Evolutionary conservation across 1,140 invertebrate species (phyloP), one percentile per base, ranked within the genome.

Genomic region (Temnothorax nylanderi): DNA sequence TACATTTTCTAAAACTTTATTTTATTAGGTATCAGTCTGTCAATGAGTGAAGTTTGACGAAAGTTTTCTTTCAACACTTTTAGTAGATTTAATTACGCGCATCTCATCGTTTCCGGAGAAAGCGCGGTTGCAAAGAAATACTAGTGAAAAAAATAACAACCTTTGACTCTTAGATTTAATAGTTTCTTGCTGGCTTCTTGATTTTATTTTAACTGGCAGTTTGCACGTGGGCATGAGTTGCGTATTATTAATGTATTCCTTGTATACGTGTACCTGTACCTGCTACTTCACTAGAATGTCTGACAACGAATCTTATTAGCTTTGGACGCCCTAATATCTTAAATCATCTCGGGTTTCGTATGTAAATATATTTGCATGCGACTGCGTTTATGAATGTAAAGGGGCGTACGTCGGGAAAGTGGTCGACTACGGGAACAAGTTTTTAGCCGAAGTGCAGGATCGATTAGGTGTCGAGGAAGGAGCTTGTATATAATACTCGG

Each of bases 171-270:
- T 37, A 64, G 47, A 21, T 69, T 80, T 69, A 80, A 80, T 69
- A 69, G 32, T 69, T 54, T 65, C 62, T 65, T n/a, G 49, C 21
- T 18, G 34, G 34, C 77, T 80, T 34, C 77, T 80, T 69, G 47
- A 80, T 80, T 54, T 80, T 41, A 80, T 51, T 37, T 7, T 47
- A 65, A 21, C 62, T 47, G 47, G 62, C 77, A 80, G 62, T 21
- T 37, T 80, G 76, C 44, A 80, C 60, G 62, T 69, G 8, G 41
- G 62, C 77, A 80, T 80, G 62, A 69, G 5, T 80, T 69, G 77
- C 62, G 62, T 54, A 56, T 80, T 80, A 80, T 54, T 69, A 80
- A 69, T 80, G n/a, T 80, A 80, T 41, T 80, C 8, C n/a, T 80
- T 41, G 60, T 47, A 62, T 8, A 32, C 60, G 26, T 80, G 13